Evolutionary conservation across 2,113 vertebrate species (phyloP).

Genomic region (Tenrec ecaudatus): DNA sequence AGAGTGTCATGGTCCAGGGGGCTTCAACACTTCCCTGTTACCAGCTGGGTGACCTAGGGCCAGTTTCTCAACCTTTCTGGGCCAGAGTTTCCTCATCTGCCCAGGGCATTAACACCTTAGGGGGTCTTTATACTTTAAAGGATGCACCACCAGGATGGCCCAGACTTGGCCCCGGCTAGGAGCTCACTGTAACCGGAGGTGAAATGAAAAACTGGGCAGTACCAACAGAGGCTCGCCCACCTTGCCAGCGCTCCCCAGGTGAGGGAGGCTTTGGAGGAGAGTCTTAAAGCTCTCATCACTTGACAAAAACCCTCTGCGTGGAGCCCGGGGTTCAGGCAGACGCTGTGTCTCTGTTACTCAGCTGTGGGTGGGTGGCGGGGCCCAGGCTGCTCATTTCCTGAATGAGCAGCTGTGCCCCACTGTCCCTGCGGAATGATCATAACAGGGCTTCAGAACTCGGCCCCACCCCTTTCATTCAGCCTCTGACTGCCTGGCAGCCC

Average conservation of each 20-base stretch:
- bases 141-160: fast-evolving
- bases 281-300: constrained; percentile 45
- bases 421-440: not conserved
- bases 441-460: not conserved
- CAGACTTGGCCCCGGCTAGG: not conserved
- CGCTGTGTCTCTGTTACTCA: constrained; percentile 67
- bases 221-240: not conserved
- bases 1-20: not conserved
- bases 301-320: constrained; percentile 44
- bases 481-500: not conserved
- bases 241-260: not conserved
- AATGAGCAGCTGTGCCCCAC: constrained; percentile 77
- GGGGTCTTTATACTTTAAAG: not conserved
- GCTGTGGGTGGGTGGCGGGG: constrained; percentile 53
- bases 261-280: constrained; percentile 24
- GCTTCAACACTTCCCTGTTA: not conserved
- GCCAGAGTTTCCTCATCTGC: not conserved
- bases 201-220: not conserved
- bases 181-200: fast-evolving
- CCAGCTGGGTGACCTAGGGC: not conserved
- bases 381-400: constrained; percentile 70
- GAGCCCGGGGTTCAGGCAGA: constrained; percentile 38
- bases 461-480: constrained; percentile 48
- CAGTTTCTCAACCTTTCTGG: constrained; percentile 20
- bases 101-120: not conserved